Evolutionary conservation across 2,797 vertebrate genomes (phyloP).

Genomic region (Propithecus perrieri): DNA sequence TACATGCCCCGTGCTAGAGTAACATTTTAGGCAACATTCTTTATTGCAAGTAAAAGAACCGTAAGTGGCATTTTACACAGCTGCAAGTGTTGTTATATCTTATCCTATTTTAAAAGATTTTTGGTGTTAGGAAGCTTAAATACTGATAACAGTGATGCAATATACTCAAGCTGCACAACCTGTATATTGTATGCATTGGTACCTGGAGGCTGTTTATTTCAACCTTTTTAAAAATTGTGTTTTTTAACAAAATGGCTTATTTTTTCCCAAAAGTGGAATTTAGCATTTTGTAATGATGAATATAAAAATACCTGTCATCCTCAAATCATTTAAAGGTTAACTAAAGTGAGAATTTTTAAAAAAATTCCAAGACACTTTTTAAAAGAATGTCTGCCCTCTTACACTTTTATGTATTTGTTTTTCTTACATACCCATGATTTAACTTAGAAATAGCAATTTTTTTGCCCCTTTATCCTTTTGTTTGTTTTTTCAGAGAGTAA

Average conservation of each 20-base stretch:
- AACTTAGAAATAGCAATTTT: constrained; percentile 82
- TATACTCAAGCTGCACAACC: constrained; percentile 79
- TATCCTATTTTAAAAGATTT: constrained; percentile 81
- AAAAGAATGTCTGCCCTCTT: constrained; percentile 85
- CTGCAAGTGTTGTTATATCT: constrained; percentile 79
- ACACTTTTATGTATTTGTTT: constrained; percentile 80
- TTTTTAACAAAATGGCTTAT: constrained; percentile 89
- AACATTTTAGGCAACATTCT: constrained; percentile 90
- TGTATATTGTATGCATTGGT: constrained; percentile 83
- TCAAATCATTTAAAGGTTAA: constrained; percentile 85
- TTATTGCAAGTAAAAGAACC: constrained; percentile 85
- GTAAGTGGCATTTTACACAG: constrained; percentile 82
- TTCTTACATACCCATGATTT: constrained; percentile 80
- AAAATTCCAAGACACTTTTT: constrained; percentile 78
- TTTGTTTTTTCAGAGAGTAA: constrained; percentile 83
- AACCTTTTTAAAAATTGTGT: constrained; percentile 84
- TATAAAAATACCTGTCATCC: constrained; percentile 86
- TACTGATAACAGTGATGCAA: constrained; percentile 81
- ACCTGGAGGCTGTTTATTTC: constrained; percentile 83
- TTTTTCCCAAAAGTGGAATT: constrained; percentile 87
- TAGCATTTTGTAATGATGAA: constrained; percentile 87
- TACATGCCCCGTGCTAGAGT: constrained; percentile 82
- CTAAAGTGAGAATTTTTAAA: constrained; percentile 81
- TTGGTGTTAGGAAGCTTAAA: constrained; percentile 75
- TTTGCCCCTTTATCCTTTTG: constrained; percentile 78